Evolutionary conservation across 2,888 invertebrate species (phyloP), one percentile per base, ranked within the genome.

Genomic region (Parapristionchus giblindavisi): DNA sequence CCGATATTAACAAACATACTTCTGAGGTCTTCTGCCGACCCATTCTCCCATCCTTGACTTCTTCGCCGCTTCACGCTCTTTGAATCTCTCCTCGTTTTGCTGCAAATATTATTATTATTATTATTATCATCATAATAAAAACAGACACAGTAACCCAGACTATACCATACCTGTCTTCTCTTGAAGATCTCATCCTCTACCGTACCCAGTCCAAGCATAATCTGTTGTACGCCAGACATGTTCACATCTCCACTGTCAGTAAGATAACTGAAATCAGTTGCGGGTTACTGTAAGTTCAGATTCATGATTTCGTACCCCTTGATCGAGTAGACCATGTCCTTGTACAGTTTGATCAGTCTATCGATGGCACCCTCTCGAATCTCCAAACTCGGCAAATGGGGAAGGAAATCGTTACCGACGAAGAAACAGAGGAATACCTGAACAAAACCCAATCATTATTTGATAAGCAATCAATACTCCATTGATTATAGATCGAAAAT

Each of bases 121-220:
- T 56, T 5, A 27, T 24, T 24, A 11, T 56, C 11, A 29, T 56
- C 11, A 43, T 43, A 43, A 8, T 43, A 14, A 14, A 43, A 43
- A 43, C 11, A 8, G 17, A 8, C 43, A 43, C 6, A 54, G 6
- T 24, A 24, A 6, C 17, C 5, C 56, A 54, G 17, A 54, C 6
- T 54, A 54, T 24, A 54, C 56, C 43, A 38, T 24, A 93, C 92
- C 89, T 97, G 95, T 32, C 99, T 90, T 68, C 93, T 92, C 88
- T 94, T 94, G 89, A 99, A 99, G 88, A 99, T 99, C 90, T 95
- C 94, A 90, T 99, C 98, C 89, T 99, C 99, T 40, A 93, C 93
- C 88, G 93, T 92, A 0, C 98, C 99, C 65, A 99, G 91, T 88
- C 97, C 95, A 83, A 68, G 92, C 93, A 99, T 92, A 74, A 99